These are phyloP conservation scores for Desmophyllum pertusum DNA, from an alignment of 92 coral and sea anemone genomes.

Conservation along the genomic window DNA sequence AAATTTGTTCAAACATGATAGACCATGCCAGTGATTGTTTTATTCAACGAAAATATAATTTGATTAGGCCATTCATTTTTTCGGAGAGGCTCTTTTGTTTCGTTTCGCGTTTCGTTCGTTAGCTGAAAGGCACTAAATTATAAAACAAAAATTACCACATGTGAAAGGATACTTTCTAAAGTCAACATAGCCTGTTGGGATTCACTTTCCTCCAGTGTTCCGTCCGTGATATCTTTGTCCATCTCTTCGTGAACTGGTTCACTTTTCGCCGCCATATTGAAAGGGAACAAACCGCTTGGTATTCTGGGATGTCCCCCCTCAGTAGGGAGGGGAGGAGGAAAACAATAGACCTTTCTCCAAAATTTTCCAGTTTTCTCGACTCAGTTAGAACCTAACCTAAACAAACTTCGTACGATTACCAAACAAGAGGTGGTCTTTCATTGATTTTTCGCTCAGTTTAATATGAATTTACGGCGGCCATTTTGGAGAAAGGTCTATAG, in stretches of 20 bases:
- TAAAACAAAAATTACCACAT: background rate
- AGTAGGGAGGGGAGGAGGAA: too few relatives aligned
- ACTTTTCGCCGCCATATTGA: conserved; percentile 82
- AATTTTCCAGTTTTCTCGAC: too few relatives aligned
- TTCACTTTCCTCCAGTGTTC: conserved; percentile 46
- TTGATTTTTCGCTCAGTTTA: too few relatives aligned
- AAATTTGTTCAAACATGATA: too few relatives aligned
- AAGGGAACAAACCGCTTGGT: background rate
- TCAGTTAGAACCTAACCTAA: too few relatives aligned
- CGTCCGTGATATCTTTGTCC: conserved; percentile 33
- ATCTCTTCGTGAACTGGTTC: conserved; percentile 48
- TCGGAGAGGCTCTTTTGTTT: background rate
- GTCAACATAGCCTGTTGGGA: conserved; percentile 55
- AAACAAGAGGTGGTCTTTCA: too few relatives aligned
- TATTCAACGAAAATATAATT: background rate
- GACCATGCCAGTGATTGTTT: too few relatives aligned
- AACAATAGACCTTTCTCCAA: too few relatives aligned
- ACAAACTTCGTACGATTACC: too few relatives aligned
- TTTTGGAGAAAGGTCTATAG: too few relatives aligned
- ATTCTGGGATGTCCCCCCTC: conserved; percentile 32
- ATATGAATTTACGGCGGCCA: too few relatives aligned
- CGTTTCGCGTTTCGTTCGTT: background rate
- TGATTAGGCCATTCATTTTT: background rate
- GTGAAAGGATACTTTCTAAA: conserved; percentile 85
- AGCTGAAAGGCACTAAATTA: background rate